Evolutionary conservation across 2,113 vertebrate genomes (phyloP).

Genomic region (Chloebia gouldiae): DNA sequence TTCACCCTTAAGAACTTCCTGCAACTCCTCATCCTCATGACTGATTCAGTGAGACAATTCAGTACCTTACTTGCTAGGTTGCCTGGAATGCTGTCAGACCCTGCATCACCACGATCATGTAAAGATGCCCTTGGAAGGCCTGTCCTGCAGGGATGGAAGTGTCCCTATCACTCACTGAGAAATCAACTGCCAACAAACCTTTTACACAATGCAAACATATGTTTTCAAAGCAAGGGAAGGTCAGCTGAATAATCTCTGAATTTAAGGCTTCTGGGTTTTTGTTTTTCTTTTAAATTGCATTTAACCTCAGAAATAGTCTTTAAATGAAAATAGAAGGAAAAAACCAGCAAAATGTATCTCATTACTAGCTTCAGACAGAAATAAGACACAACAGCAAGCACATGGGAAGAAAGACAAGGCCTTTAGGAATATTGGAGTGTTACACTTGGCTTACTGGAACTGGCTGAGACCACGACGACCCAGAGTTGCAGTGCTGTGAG

Average conservation of each 20-base stretch:
- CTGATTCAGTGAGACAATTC: background rate
- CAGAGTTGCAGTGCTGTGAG: background rate
- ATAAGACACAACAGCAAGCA: background rate
- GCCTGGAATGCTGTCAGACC: background rate
- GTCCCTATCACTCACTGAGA: background rate
- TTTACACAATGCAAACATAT: background rate
- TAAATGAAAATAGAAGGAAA: background rate
- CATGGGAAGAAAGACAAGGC: background rate
- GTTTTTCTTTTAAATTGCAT: background rate
- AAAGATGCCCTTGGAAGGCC: background rate
- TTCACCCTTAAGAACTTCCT: background rate
- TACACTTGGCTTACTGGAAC: background rate
- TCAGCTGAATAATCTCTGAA: background rate
- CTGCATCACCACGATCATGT: background rate
- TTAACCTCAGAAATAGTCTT: background rate
- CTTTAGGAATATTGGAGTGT: background rate
- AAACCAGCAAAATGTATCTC: background rate
- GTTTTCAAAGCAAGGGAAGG: background rate
- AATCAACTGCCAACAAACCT: background rate
- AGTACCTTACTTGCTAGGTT: background rate
- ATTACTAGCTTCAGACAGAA: background rate
- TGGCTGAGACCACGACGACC: background rate
- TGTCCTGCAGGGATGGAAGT: background rate
- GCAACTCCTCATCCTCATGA: background rate
- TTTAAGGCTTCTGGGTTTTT: background rate